These are phyloP conservation scores for Bombycilla garrulus DNA, from an alignment of 2,113 vertebrate species.

Conservation along the genomic window DNA sequence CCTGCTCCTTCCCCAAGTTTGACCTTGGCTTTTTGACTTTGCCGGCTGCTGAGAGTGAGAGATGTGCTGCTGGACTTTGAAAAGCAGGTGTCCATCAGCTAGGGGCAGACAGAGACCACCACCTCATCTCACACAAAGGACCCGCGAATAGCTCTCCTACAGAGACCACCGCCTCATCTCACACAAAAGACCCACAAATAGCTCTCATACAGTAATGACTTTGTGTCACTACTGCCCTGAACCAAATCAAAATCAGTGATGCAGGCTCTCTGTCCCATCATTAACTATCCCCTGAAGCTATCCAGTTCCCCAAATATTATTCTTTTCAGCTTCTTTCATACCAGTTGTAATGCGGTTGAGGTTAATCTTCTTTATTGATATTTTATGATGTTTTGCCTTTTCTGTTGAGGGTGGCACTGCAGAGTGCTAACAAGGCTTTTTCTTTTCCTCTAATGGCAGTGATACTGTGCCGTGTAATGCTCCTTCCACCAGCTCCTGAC, in stretches of 20 bases:
- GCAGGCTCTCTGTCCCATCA: constrained; percentile 16
- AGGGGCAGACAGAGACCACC: background rate
- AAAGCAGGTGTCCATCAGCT: background rate
- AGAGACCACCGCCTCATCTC: background rate
- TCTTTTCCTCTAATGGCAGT: background rate
- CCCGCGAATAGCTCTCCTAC: background rate
- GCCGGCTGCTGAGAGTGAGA: background rate
- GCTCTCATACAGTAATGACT: constrained; percentile 11
- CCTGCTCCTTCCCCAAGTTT: background rate
- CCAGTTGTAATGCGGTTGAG: background rate
- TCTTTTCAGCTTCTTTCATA: constrained; percentile 25
- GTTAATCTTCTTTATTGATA: background rate
- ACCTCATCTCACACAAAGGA: background rate
- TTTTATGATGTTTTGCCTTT: background rate
- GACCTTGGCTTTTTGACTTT: background rate
- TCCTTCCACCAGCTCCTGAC: background rate
- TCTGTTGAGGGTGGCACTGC: background rate
- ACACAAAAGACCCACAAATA: background rate
- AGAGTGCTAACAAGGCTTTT: background rate
- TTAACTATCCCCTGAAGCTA: constrained; percentile 27
- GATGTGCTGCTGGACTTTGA: background rate
- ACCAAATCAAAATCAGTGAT: constrained; percentile 60
- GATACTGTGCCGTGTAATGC: background rate
- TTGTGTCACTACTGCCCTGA: constrained; percentile 17
- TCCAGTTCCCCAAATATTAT: constrained; percentile 9